Conservation (phyloP, 1,140 invertebrate genomes). For the Anastatus disparis region DNA sequence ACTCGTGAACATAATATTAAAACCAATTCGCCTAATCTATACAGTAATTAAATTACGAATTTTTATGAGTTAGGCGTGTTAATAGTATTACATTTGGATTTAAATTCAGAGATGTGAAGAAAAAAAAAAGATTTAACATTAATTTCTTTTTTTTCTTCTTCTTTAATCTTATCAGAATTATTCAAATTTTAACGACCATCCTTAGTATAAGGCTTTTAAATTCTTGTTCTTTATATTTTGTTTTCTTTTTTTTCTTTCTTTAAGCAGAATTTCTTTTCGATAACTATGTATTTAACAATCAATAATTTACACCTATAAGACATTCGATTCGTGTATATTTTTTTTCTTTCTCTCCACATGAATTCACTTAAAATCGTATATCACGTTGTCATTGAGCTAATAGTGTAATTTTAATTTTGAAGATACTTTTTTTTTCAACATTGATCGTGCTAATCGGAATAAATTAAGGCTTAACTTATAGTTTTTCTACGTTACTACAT, state of each 20-base stretch:
- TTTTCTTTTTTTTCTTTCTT: background rate
- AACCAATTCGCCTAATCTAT: constrained; percentile 30
- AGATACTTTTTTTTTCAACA: constrained; percentile 6
- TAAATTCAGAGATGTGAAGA: too few species aligned
- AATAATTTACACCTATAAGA: too few species aligned
- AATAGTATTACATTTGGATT: too few species aligned
- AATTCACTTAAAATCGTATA: background rate
- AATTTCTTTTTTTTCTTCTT: too few species aligned
- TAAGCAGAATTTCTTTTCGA: background rate
- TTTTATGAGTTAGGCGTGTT: too few species aligned
- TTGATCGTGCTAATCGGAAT: too few species aligned
- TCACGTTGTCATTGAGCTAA: background rate
- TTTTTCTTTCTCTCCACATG: background rate
- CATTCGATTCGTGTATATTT: too few species aligned
- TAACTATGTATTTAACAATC: background rate
- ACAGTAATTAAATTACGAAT: constrained; percentile 34
- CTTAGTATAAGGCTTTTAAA: background rate
- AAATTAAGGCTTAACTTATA: too few species aligned
- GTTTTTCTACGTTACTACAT: too few species aligned
- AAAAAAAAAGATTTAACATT: too few species aligned
- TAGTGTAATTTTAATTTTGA: background rate
- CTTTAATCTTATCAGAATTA: constrained; percentile 15
- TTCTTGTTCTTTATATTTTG: too few species aligned
- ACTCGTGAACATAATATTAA: constrained; percentile 30
- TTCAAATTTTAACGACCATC: constrained; percentile 12